Evolutionary conservation across 2,797 vertebrate genomes (phyloP).

Genomic region (Vireo griseus): DNA sequence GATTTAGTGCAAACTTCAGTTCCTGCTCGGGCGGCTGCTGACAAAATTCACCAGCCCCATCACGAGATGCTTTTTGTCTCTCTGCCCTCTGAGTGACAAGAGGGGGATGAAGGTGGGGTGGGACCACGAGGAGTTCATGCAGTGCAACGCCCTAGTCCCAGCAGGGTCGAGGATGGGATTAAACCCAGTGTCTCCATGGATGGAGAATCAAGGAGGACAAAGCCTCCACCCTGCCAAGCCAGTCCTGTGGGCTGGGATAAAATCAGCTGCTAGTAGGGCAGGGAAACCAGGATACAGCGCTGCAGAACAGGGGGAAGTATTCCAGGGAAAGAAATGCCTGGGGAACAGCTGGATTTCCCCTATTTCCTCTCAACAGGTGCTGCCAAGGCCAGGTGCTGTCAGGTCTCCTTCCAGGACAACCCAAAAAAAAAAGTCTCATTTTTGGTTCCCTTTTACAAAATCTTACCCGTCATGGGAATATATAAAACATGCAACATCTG

Average conservation of each 20-base stretch:
- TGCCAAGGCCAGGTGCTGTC: background rate
- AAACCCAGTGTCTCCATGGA: background rate
- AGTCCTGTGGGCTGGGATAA: background rate
- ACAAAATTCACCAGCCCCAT: background rate
- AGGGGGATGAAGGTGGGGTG: background rate
- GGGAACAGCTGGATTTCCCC: background rate
- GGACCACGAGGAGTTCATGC: background rate
- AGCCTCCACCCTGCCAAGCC: background rate
- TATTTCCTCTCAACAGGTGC: background rate
- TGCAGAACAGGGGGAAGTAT: background rate
- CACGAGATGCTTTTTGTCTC: background rate
- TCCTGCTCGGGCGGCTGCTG: background rate
- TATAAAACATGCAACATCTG: background rate
- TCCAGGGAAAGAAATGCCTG: background rate
- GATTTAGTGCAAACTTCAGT: background rate
- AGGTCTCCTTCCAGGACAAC: background rate
- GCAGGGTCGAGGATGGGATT: background rate
- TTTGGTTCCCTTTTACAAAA: background rate
- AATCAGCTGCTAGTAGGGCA: background rate
- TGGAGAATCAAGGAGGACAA: background rate
- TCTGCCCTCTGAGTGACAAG: background rate
- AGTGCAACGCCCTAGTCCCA: background rate
- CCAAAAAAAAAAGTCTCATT: background rate
- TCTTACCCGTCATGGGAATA: background rate
- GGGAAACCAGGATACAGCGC: background rate